Evolutionary conservation across 2,888 invertebrate genomes (phyloP).

Genomic region (Halictus ligatus): DNA sequence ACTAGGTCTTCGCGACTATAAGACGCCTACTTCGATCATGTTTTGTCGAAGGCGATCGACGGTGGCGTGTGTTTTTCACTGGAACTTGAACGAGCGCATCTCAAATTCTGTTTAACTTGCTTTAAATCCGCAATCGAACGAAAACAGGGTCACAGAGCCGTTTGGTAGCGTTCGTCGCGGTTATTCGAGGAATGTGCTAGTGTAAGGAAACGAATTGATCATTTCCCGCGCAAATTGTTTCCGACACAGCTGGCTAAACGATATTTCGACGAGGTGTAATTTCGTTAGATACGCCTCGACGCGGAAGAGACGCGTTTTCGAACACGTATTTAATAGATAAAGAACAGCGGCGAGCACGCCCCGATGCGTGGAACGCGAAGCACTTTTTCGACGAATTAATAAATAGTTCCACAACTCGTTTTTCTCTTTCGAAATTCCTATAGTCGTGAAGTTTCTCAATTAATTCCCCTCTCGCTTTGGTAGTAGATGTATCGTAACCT

Average conservation of each 20-base stretch:
- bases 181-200: background rate
- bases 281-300: slow-evolving; percentile 6
- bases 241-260: background rate
- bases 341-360: background rate
- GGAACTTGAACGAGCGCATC: background rate
- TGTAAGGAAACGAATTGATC: background rate
- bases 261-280: background rate
- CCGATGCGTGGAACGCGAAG: background rate
- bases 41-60: background rate
- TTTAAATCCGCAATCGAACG: background rate
- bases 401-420: background rate
- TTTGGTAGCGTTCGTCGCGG: background rate
- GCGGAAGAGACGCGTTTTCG: background rate
- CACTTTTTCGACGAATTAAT: background rate
- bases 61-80: background rate
- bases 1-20: background rate
- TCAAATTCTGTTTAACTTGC: background rate
- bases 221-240: slow-evolving; percentile 23
- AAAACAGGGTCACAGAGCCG: background rate
- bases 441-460: background rate
- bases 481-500: background rate
- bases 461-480: background rate
- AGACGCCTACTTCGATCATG: slow-evolving; percentile 10
- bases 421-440: background rate
- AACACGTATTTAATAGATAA: background rate